Percentiles rank a stretch among this genome's conserved stretches.
These are phyloP conservation scores for Delphinapterus leucas DNA, from an alignment of 2,113 vertebrate genomes.

Conservation along the genomic window DNA sequence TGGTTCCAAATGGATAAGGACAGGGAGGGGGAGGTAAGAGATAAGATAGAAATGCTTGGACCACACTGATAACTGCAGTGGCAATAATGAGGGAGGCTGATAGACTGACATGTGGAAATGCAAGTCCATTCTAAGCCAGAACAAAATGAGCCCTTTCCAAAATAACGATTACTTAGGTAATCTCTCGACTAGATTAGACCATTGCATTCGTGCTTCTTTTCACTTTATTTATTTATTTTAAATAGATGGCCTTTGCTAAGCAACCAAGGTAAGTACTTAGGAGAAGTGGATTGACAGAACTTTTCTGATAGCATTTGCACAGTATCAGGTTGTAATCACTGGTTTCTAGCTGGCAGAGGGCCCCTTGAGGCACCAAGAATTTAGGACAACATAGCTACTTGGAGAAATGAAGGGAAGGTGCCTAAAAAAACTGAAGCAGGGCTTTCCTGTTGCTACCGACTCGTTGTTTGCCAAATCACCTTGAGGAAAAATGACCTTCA, in stretches of 20 bases:
- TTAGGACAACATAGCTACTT: not conserved
- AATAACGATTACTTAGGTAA: slow-evolving; percentile 37
- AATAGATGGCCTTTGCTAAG: slow-evolving; percentile 49
- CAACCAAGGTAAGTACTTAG: slow-evolving; percentile 37
- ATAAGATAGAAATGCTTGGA: slow-evolving; percentile 70
- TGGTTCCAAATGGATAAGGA: slow-evolving; percentile 65
- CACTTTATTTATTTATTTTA: slow-evolving; percentile 49
- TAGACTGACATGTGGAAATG: slow-evolving; percentile 64
- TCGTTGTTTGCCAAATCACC: slow-evolving; percentile 36
- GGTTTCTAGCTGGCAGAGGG: not conserved
- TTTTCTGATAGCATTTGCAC: slow-evolving; percentile 40
- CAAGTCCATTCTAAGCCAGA: slow-evolving; percentile 40
- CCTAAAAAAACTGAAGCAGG: not conserved
- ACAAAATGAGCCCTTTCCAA: not conserved
- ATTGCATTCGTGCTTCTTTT: slow-evolving; percentile 32
- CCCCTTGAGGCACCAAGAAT: not conserved
- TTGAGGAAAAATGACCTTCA: slow-evolving; percentile 39
- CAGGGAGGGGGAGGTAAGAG: slow-evolving; percentile 30
- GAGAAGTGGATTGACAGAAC: not conserved
- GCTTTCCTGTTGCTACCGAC: slow-evolving; percentile 33
- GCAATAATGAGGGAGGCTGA: slow-evolving; percentile 65
- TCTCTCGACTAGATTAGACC: slow-evolving; percentile 52
- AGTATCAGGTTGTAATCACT: slow-evolving; percentile 38
- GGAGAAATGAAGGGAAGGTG: slow-evolving; percentile 2
- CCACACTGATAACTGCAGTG: slow-evolving; percentile 68